These are phyloP conservation scores for Spisula subtruncata DNA, from an alignment of 2,888 invertebrate species.

Conservation along the genomic window DNA sequence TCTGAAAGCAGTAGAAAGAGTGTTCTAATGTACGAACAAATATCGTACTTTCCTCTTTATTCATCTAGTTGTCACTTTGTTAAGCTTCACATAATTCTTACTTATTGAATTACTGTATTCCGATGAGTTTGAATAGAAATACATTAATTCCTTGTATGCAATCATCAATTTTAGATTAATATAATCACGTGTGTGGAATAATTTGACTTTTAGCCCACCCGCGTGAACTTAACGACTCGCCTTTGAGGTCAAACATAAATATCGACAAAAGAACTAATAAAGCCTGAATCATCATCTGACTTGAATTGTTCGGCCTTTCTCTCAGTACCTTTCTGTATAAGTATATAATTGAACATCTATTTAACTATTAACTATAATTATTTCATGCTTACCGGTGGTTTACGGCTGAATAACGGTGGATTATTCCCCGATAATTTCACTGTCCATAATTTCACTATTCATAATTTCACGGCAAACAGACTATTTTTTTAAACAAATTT, in stretches of 20 bases:
- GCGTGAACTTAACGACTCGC: neutral
- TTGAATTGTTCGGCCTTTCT: neutral
- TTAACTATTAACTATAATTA: neutral
- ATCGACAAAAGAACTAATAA: neutral
- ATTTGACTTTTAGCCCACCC: neutral
- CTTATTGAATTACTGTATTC: neutral
- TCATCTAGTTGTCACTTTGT: neutral
- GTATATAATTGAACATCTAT: neutral
- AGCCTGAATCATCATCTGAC: neutral
- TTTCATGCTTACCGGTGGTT: no score
- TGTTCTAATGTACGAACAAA: neutral
- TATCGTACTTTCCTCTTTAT: neutral
- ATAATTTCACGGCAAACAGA: no score
- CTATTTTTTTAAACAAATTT: no score
- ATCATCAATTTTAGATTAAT: neutral
- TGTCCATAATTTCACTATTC: no score
- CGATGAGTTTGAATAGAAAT: neutral
- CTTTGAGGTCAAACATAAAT: neutral
- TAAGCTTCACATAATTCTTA: neutral
- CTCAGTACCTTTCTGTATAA: neutral
- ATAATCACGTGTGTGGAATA: neutral
- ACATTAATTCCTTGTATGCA: neutral
- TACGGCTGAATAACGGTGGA: no score
- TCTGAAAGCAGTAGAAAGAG: no score
- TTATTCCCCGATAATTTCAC: no score